Conservation (phyloP, 2,113 vertebrate species). For the Equus przewalskii region DNA sequence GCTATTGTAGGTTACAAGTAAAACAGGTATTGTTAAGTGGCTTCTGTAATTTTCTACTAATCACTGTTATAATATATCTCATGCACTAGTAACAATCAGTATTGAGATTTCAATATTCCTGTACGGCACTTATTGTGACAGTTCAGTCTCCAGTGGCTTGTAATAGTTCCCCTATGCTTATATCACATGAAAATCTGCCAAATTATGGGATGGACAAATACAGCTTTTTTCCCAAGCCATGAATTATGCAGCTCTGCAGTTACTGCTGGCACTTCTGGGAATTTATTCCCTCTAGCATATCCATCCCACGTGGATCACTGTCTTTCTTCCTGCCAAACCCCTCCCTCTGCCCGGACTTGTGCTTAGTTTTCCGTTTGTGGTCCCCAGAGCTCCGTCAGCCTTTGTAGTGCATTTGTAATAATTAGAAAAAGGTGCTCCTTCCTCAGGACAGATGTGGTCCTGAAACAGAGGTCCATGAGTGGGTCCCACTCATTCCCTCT, state of each 20-base stretch:
- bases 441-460: not conserved
- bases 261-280: not conserved
- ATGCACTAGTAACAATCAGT: not conserved
- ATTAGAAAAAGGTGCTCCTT: not conserved
- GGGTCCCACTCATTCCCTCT: not conserved
- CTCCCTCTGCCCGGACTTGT: not conserved
- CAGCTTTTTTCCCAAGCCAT: not conserved
- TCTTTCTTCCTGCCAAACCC: not conserved
- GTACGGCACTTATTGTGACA: not conserved
- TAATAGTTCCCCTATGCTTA: not conserved
- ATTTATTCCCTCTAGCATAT: not conserved
- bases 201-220: not conserved
- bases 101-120: conserved; percentile 28
- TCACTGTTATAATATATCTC: conserved; percentile 21
- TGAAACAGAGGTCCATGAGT: not conserved
- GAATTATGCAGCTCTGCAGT: not conserved
- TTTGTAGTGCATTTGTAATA: not conserved
- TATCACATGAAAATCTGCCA: not conserved
- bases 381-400: not conserved
- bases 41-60: conserved; percentile 41
- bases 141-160: not conserved
- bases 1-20: conserved; percentile 47
- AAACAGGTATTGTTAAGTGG: conserved; percentile 50
- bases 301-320: not conserved
- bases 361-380: not conserved